Evolutionary conservation across 2,797 vertebrate species (phyloP), one percentile per base, ranked within the genome.

Genomic region (Coreius guichenoti): DNA sequence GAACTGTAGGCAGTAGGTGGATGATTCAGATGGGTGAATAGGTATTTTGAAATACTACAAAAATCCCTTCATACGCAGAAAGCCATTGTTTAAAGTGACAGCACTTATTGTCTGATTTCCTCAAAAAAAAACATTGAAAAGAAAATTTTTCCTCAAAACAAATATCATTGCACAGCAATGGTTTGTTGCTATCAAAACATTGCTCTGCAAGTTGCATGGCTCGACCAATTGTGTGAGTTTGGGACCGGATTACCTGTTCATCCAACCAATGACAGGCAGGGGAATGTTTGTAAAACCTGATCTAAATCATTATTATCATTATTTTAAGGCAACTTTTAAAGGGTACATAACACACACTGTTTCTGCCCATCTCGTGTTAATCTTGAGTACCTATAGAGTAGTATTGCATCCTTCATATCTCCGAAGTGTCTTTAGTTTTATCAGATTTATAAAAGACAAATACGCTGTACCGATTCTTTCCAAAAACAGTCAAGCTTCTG

Each of bases 11-110:
- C 75, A 68, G 58, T 16, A 56, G 36, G 49, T 7, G n/a, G 19
- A 58, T 61, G 54, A 70, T 9, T 70, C 70, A 26, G 45, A 67
- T 23, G 54, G 80, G 61, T 16, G 51, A 70, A 63, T 74, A 17
- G 36, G 26, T 70, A 26, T 39, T 43, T 65, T 2, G 3, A 14
- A 49, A 33, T 3, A 47, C 45, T 72, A 82, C 68, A 73, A 58
- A 81, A 72, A 58, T 19, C 3, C 0, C 5, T 81, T n/a, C 19
- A 23, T 36, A 14, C 43, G n/a, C 23, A 72, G 13, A 45, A 72
- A 70, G 43, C 43, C 13, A 29, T 73, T 73, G n/a, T 73, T 73
- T 8, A 9, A 47, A 17, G 14, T 73, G 45, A 73, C 16, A 29
- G 17, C 23, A 72, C 36, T 13, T 39, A 39, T 13, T 69, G 39